Evolutionary conservation across 2,797 vertebrate genomes (phyloP), one percentile per base, ranked within the genome.

Genomic region (Amazona finschi): DNA sequence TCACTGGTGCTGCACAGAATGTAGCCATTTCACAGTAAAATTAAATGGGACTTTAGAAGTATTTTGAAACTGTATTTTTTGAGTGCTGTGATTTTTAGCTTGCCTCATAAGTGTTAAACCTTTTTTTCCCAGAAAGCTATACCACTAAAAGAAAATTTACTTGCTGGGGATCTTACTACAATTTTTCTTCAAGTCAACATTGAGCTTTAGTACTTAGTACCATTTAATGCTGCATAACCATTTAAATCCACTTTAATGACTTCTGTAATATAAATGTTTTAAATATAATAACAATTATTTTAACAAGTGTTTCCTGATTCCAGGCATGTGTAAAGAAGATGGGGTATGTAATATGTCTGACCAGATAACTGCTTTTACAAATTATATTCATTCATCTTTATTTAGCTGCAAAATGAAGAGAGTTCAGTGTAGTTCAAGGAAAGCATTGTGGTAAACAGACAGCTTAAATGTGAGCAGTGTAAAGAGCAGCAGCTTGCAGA

Each of bases 401-500:
- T 97, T 98, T 97, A 85, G 72, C 95, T 95, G 96, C 92, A 94
- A 98, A 97, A 97, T 98, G 93, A 97, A 96, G 92, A 75, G 97
- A 97, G 97, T 98, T 98, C 97, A 98, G 80, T 85, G 52, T 49
- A 96, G 97, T 98, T 98, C 98, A 98, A 97, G 98, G 98, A 97
- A 98, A 98, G 97, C 96, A 97, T 96, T 97, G 96, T 97, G 95
- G 96, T 97, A 98, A 98, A 98, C 96, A 98, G 97, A 78, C 93
- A 97, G 97, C 97, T 98, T 97, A 98, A 98, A 98, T 98, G 97
- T 95, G 95, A 98, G 97, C 97, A 87, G 96, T 97, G 97, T 98
- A 98, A 98, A 98, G 98, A 98, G 97, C 98, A 98, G 97, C 97
- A 95, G 98, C 97, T 97, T 97, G 97, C 96, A 97, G 98, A 97